Percentiles rank a stretch among this genome's conserved stretches.
Evolutionary conservation across 2,797 vertebrate species (phyloP).

Genomic region (Acestrorhynchus altus): DNA sequence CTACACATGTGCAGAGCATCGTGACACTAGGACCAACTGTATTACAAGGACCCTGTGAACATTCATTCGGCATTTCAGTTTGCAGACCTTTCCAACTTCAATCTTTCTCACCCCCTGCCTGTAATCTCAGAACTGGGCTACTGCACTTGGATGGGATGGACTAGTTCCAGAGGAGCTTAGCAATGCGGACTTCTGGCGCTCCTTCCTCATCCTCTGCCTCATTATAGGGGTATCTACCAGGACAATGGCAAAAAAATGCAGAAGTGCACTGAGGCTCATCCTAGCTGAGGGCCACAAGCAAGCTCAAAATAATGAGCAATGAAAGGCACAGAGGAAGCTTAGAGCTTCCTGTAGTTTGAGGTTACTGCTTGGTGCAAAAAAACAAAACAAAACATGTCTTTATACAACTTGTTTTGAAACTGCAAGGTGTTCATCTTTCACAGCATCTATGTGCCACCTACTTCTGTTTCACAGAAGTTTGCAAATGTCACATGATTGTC

Average conservation of each 20-base stretch:
- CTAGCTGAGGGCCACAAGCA: not conserved
- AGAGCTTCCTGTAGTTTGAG: not conserved
- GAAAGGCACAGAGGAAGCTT: slow-evolving; percentile 17
- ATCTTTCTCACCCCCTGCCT: not conserved
- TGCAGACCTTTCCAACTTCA: not conserved
- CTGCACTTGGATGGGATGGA: slow-evolving; percentile 21
- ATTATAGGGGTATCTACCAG: slow-evolving; percentile 43
- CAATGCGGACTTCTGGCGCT: slow-evolving; percentile 30
- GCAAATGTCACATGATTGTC: not conserved
- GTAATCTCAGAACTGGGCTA: slow-evolving; percentile 23
- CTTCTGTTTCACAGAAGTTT: too few relatives aligned
- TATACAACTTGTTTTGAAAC: not conserved
- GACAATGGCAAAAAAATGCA: slow-evolving; percentile 32
- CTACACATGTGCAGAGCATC: too few relatives aligned
- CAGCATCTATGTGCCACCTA: too few relatives aligned
- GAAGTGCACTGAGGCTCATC: slow-evolving; percentile 12
- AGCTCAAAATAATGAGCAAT: slow-evolving; percentile 36
- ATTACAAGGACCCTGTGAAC: not conserved
- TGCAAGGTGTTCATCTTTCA: not conserved
- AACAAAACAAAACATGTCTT: not conserved
- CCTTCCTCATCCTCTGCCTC: slow-evolving; percentile 35
- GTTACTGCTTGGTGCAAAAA: not conserved
- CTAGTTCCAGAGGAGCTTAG: slow-evolving; percentile 21
- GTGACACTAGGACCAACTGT: too few relatives aligned
- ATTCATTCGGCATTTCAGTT: not conserved